Percentiles rank a stretch among this genome's conserved stretches.
Conservation (phyloP, 2,113 vertebrate species). For the Cochlearius cochlearius region DNA sequence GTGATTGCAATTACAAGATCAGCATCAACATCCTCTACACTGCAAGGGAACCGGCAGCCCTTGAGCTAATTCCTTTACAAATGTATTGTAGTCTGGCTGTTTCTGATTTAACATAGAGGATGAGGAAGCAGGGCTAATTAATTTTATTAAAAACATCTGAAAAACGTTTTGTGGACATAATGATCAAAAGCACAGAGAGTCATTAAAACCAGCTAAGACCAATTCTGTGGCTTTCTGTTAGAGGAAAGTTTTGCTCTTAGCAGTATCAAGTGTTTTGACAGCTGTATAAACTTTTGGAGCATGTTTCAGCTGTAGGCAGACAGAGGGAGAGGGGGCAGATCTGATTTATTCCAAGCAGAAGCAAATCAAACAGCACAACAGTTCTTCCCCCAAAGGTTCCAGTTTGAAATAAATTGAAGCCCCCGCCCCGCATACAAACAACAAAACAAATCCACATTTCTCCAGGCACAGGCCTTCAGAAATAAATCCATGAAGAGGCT, state of each 20-base stretch:
- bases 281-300: neutral
- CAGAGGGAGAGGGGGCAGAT: neutral
- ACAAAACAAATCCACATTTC: neutral
- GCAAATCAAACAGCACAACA: neutral
- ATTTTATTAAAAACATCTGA: neutral
- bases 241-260: neutral
- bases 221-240: neutral
- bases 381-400: neutral
- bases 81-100: neutral
- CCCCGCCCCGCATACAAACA: neutral
- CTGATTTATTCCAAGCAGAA: constrained; percentile 9
- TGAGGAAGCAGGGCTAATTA: neutral
- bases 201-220: neutral
- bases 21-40: neutral
- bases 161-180: neutral
- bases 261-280: neutral
- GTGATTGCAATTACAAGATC: neutral
- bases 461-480: neutral
- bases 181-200: neutral
- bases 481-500: neutral
- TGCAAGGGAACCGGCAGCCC: neutral
- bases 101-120: neutral
- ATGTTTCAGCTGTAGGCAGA: neutral
- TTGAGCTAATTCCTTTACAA: neutral
- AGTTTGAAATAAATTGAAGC: neutral